phyloP scores from a whole-genome alignment of 2,113 vertebrate genomes.

The Anolis sagrei region DNA sequence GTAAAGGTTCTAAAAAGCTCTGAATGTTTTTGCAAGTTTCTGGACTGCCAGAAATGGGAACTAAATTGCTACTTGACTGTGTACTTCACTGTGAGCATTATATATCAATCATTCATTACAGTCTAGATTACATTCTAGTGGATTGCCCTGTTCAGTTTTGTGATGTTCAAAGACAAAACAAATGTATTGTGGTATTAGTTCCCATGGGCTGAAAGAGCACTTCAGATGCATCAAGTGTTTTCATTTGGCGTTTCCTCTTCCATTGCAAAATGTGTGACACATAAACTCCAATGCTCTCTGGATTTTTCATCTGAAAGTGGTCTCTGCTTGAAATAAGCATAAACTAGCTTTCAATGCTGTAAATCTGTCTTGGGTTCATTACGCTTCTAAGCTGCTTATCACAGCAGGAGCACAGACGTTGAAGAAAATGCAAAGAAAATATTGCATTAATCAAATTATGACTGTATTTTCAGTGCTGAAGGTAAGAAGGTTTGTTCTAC shows the following conservation, averaged over 20 bases:
- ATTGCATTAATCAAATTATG: background rate
- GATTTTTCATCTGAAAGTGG: background rate
- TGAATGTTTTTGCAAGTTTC: background rate
- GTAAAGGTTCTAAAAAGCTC: background rate
- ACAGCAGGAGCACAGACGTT: background rate
- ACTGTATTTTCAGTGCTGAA: background rate
- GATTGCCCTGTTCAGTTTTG: background rate
- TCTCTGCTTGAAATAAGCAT: background rate
- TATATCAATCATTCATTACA: background rate
- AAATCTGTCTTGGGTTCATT: background rate
- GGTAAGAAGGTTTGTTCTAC: background rate
- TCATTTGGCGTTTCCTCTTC: background rate
- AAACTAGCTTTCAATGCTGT: background rate
- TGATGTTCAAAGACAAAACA: too few relatives aligned
- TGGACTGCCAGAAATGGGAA: background rate
- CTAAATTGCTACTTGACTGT: background rate
- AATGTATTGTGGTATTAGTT: background rate
- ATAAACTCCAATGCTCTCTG: background rate
- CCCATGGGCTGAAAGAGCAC: background rate
- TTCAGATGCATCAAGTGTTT: background rate
- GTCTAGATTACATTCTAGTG: background rate
- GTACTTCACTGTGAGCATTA: background rate
- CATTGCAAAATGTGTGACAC: background rate
- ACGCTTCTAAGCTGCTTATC: background rate
- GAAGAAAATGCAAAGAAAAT: background rate